phyloP scores from a whole-genome alignment of 2,797 vertebrate genomes.

The Hirundo rustica region DNA sequence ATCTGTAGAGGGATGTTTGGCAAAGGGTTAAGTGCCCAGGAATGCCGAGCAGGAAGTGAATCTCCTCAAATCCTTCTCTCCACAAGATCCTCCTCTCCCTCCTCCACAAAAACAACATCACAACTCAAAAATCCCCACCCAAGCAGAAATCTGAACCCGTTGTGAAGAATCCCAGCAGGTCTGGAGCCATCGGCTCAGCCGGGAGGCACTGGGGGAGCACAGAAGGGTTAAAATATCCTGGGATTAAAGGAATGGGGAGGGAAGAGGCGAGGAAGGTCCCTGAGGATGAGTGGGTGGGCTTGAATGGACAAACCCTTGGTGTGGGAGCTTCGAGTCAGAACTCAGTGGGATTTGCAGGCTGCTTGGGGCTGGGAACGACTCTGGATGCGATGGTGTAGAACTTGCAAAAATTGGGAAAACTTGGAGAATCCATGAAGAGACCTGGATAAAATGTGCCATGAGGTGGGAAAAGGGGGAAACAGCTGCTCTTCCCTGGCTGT shows the following conservation, averaged over 20 bases:
- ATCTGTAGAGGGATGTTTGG: background rate
- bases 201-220: rapidly evolving
- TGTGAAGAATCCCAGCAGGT: background rate
- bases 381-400: rapidly evolving
- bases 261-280: background rate
- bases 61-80: background rate
- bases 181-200: background rate
- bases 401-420: background rate
- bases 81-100: background rate
- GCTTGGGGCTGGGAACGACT: background rate
- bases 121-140: background rate
- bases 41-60: background rate
- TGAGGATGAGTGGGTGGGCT: background rate
- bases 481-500: no score
- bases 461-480: background rate
- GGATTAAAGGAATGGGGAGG: background rate
- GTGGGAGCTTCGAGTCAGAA: background rate
- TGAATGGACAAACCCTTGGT: background rate
- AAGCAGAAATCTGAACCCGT: background rate
- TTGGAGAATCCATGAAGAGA: rapidly evolving
- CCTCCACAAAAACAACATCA: background rate
- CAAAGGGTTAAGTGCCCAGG: background rate
- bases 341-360: background rate
- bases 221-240: background rate
- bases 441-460: rapidly evolving